Evolutionary conservation across 2,797 vertebrate species (phyloP).

Genomic region (Muscicapa comitata): DNA sequence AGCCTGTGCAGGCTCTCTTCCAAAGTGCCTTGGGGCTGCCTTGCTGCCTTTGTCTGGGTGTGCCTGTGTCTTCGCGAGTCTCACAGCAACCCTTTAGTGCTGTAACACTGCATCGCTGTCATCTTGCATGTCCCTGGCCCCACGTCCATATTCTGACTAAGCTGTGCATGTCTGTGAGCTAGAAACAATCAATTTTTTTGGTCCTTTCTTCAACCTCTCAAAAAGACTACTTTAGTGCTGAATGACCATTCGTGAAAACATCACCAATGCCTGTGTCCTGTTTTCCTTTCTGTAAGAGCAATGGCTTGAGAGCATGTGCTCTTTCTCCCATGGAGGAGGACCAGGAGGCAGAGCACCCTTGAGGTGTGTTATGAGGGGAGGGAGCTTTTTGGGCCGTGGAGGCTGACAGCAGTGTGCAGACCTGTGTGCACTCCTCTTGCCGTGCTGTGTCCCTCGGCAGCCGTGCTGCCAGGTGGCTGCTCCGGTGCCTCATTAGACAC

Average conservation of each 20-base stretch:
- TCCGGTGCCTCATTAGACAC: constrained; percentile 87
- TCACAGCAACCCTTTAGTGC: not conserved
- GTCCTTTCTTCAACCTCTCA: not conserved
- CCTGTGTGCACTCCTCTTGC: not conserved
- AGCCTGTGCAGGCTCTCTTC: not conserved
- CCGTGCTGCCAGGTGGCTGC: constrained; percentile 69
- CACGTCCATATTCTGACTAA: not conserved
- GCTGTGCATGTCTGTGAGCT: not conserved
- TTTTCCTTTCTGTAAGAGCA: not conserved
- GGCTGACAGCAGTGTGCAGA: not conserved
- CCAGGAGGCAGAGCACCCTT: not conserved
- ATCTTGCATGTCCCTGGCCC: not conserved
- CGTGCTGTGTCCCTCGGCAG: not conserved
- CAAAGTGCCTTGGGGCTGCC: not conserved
- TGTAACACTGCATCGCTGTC: not conserved
- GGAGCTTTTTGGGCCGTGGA: not conserved
- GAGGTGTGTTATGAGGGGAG: not conserved
- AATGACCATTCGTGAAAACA: not conserved
- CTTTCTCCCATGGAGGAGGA: not conserved
- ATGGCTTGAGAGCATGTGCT: not conserved
- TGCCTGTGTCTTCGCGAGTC: not conserved
- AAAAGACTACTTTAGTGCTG: not conserved
- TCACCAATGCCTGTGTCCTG: not conserved
- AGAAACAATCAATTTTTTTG: not conserved
- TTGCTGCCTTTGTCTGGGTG: not conserved